Base-by-base conservation (phyloP, 2,113 vertebrate genomes). In the Xenopus borealis region DNA sequence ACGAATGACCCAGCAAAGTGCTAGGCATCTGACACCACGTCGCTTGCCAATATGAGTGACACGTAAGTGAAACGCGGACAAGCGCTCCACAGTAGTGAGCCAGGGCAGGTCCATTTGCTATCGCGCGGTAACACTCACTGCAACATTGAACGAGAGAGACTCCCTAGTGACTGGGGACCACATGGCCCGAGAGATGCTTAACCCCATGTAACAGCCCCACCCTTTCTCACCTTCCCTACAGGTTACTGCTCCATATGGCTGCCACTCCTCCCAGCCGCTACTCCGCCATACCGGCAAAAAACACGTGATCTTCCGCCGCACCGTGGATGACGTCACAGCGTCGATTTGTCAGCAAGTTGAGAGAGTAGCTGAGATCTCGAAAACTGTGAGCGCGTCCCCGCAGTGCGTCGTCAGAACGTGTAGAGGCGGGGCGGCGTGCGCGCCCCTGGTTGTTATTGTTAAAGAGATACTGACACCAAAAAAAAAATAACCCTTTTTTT, bases 251-350 rank as follows among this genome's bases (percentile, higher is more conserved):
- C 72, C 73, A 75, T 75, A 47, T 23, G 57, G 73, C 45, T 23
- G 73, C 73, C 40, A 20, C 73, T 14, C 55, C 44, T 53, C 66
- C 55, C 12, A 7, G 40, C 53, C 57, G 30, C 72, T 45, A 44
- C 8, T 74, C 62, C 50, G 72, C 62, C 53, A 47, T 27, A 66
- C 72, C 72, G 72, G 63, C 63, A 52, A 44, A 10, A 9, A 7
- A 4, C 30, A 46, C 40, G 72, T 66, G 19, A 16, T 58, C 52
- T 13, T 52, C 18, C 23, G 53, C n/a, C 1, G 40, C 50, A 40
- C 64, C 72, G 44, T 17, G 12, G 62, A 50, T 69, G 66, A 75
- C 65, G 73, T 75, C 57, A 69, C n/a, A 14, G 73, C 73, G 73
- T 69, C 66, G 66, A 45, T 62, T 20, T 40, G 13, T 20, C 18